These are phyloP conservation scores for Palythoa heliodiscus DNA, from an alignment of 92 coral and sea anemone species.

Conservation along the genomic window DNA sequence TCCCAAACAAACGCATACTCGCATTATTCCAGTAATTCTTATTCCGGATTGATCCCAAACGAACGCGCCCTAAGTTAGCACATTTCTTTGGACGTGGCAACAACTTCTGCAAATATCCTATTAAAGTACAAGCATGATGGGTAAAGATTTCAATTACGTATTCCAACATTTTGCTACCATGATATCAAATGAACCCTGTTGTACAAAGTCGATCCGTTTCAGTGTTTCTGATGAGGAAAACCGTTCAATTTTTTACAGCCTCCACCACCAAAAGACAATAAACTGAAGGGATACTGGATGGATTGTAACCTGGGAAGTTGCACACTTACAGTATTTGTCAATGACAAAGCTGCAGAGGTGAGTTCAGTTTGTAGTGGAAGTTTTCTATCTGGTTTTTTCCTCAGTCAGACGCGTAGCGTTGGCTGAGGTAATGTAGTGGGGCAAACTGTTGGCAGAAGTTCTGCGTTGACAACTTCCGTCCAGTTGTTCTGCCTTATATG, in stretches of 20 bases:
- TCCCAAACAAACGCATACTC: too few relatives aligned
- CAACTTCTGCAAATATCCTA: too few relatives aligned
- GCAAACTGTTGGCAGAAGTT: too few relatives aligned
- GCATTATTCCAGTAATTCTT: too few relatives aligned
- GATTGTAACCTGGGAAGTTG: slow-evolving; percentile 37
- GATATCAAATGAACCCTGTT: neutral
- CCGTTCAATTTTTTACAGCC: slow-evolving; percentile 11
- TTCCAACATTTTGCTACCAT: neutral
- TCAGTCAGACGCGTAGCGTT: too few relatives aligned
- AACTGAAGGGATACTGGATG: slow-evolving; percentile 32
- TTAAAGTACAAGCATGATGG: neutral
- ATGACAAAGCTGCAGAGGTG: slow-evolving; percentile 32
- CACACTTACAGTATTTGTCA: slow-evolving; percentile 37
- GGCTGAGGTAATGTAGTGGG: too few relatives aligned
- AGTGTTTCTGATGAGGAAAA: neutral
- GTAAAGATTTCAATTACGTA: neutral
- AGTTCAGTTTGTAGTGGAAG: neutral
- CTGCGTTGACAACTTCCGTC: too few relatives aligned
- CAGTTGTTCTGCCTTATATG: too few relatives aligned
- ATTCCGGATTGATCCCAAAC: too few relatives aligned
- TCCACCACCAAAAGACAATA: slow-evolving; percentile 22
- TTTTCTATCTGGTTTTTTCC: neutral
- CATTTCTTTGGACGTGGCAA: too few relatives aligned
- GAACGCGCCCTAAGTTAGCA: too few relatives aligned
- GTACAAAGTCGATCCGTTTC: neutral